Base-by-base conservation (phyloP, 2,888 invertebrate genomes). In the Eucriotettix oculatus region DNA sequence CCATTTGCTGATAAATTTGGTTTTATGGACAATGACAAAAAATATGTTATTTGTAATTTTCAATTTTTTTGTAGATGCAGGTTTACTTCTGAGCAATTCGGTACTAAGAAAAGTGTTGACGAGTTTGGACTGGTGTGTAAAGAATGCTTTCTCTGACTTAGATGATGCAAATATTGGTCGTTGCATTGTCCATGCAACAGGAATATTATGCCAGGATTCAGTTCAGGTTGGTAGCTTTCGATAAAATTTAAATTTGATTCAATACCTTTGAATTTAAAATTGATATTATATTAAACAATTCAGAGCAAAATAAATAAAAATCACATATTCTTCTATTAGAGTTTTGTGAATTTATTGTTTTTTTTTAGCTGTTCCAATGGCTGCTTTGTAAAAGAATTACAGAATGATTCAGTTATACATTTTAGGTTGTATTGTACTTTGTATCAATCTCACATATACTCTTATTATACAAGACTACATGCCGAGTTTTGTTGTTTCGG, bases 91-190 rank as follows among this genome's bases (percentile, higher is more conserved):
- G 60, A 95, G 95, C 62, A 90, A 91, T 75, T 88, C 89, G 0
- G 84, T 95, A 52, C 78, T 96, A 68, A 82, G 83, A 62, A 83
- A 85, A 64, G 81, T 95, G 67, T 84, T 86, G 68, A 78, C 77
- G 54, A 84, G 87, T 71, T 75, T 94, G 67, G 91, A 93, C 71
- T 92, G 92, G 88, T 94, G 94, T 73, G 87, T 90, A 17, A 85
- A 86, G 65, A 91, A 90, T 74, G 86, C 89, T 1, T 85, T 86
- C 69, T 88, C 90, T 1, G 83, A 85, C 64, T 86, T 84, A 67
- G 86, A 89, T 69, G 88, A 88, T 71, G 84, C 90, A 70, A 93
- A 92, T 76, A 78, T 95, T 64, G 94, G 93, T n/a, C 79, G 89
- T 65, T 94, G 95, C 72, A 81, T 89, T 65, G 74, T 85, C 63